Base-by-base conservation (phyloP, 2,797 vertebrate genomes). In the Spea hammondii region DNA sequence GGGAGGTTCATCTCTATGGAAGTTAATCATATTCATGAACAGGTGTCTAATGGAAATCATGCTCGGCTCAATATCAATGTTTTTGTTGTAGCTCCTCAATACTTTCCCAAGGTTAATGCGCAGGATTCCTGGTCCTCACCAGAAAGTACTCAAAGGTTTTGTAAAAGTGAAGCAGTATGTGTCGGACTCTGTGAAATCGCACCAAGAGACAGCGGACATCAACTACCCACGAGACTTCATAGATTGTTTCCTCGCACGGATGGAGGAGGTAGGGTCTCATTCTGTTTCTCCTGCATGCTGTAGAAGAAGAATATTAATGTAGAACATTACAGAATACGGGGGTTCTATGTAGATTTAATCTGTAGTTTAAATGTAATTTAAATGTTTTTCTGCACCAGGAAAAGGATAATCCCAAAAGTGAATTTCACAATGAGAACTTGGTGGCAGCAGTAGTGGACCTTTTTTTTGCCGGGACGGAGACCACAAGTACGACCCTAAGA, bases 391-490 rank as follows among this genome's bases (percentile, higher is more conserved):
- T 32, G 1, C 32, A 32, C 32, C 8, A 77, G 75, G 75, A 77
- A 45, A 77, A 70, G 54, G 72, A 79, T 9, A 59, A 57, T 13
- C n/a, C 53, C 13, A 59, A 68, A 4, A 78, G 72, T 11, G 66
- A 78, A 57, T 85, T 83, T 65, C 64, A 75, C 54, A 50, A 76
- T n/a, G 69, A 82, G 4, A 83, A 83, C 50, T 70, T 85, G 47
- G 8, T 74, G 5, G 64, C 10, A 12, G 50, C 77, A 11, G 48
- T 79, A n/a, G 48, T 75, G 62, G 75, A 84, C 55, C 70, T 86
- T 10, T 86, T 86, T 72, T 75, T 65, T 54, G 85, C 84, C 8
- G 85, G 84, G 4, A 85, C 84, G 9, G 86, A 87, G 70, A 86
- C 86, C 51, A 84, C 86, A 13, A 79, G 83, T 51, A 74, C 78